These are phyloP conservation scores for Sula dactylatra DNA, from an alignment of 2,113 vertebrate genomes.

Conservation along the genomic window DNA sequence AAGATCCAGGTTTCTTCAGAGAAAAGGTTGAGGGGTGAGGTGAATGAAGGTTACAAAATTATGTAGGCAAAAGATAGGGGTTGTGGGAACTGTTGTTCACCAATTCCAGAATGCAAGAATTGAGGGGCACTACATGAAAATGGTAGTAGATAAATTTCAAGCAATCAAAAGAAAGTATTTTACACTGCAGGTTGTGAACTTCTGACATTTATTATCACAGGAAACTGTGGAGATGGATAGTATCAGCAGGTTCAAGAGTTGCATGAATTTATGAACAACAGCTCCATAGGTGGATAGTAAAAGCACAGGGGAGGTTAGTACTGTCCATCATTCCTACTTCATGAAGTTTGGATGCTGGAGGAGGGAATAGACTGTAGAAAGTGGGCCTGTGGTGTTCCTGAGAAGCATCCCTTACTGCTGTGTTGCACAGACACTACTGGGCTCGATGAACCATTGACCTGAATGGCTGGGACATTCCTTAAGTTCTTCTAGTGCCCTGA, in stretches of 20 bases:
- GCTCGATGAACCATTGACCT: not conserved
- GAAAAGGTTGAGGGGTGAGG: not conserved
- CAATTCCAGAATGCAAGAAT: not conserved
- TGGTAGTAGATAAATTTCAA: not conserved
- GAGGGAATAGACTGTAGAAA: not conserved
- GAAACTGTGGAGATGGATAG: not conserved
- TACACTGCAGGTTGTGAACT: not conserved
- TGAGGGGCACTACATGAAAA: not conserved
- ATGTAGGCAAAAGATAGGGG: not conserved
- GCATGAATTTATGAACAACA: not conserved
- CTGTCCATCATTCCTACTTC: not conserved
- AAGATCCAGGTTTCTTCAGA: not conserved
- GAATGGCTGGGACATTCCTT: not conserved
- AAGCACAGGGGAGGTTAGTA: not conserved
- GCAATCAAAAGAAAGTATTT: not conserved
- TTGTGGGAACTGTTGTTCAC: not conserved
- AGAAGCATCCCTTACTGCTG: not conserved
- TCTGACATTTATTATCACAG: not conserved
- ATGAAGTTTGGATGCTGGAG: not conserved
- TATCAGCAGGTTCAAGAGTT: not conserved
- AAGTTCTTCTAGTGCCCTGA: not conserved
- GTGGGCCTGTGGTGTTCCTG: not conserved
- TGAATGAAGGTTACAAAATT: not conserved
- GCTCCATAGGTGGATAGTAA: not conserved
- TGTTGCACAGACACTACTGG: not conserved